Conservation (phyloP, 2,888 invertebrate genomes). For the Eupithecia pulchellata region DNA sequence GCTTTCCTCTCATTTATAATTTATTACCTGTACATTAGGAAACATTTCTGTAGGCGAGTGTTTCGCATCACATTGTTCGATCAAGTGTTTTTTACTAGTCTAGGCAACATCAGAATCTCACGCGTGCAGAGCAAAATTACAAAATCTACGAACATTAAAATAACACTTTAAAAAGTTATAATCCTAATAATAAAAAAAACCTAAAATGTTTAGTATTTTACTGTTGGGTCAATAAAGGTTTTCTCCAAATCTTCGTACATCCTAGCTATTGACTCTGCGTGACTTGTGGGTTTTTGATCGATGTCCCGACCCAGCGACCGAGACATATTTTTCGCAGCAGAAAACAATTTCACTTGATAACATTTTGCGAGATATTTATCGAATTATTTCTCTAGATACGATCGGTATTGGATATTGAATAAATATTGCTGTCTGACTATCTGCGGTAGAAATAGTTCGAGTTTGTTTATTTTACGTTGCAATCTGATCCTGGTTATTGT, state of each 20-base stretch:
- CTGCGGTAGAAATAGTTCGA: slow-evolving; percentile 5
- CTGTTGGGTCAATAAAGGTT: no score
- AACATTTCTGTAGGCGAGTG: no score
- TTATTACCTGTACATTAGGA: no score
- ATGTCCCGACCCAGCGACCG: slow-evolving; percentile 52
- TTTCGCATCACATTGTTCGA: no score
- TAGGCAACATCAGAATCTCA: no score
- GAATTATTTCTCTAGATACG: slow-evolving; percentile 43
- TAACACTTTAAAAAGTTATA: no score
- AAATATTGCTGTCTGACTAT: slow-evolving; percentile 43
- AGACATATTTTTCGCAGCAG: slow-evolving; percentile 67
- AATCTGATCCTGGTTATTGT: slow-evolving; percentile 5
- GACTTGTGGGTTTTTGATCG: slow-evolving; percentile 70
- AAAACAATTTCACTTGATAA: slow-evolving; percentile 61
- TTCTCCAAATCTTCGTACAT: neutral
- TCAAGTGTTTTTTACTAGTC: no score
- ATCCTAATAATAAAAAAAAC: no score
- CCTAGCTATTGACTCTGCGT: slow-evolving; percentile 53
- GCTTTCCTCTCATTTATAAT: no score
- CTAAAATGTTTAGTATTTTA: no score
- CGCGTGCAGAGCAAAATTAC: no score
- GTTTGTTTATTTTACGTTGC: neutral
- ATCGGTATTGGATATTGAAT: slow-evolving; percentile 51
- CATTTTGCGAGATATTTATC: slow-evolving; percentile 37
- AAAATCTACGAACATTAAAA: no score